Evolutionary conservation across 1,140 invertebrate genomes (phyloP).

Genomic region (Drosophila suzukii): DNA sequence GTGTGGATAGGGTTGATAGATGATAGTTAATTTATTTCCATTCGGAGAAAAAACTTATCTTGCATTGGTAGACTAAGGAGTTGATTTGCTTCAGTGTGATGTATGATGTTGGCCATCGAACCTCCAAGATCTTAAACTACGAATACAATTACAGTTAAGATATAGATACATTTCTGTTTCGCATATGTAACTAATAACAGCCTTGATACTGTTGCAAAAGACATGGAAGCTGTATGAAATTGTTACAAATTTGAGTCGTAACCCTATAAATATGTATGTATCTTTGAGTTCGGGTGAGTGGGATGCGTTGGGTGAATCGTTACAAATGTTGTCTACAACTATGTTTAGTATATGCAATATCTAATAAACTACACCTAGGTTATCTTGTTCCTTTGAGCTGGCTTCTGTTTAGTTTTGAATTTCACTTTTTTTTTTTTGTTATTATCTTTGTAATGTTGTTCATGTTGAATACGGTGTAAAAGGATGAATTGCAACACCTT

Average conservation of each 20-base stretch:
- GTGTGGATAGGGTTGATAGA: constrained; percentile 26
- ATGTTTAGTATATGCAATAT: constrained; percentile 49
- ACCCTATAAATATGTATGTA: constrained; percentile 33
- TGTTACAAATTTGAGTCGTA: constrained; percentile 62
- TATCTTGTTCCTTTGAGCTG: constrained; percentile 72
- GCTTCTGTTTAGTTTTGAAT: constrained; percentile 14
- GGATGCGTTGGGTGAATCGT: constrained; percentile 46
- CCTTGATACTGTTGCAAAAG: constrained; percentile 80
- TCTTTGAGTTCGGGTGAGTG: constrained; percentile 30
- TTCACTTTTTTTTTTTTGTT: constrained; percentile 4
- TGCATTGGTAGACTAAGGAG: constrained; percentile 35
- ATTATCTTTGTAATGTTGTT: constrained; percentile 28
- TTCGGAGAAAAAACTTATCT: constrained; percentile 36
- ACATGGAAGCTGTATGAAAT: constrained; percentile 81
- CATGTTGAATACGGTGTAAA: constrained; percentile 36
- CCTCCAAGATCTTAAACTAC: constrained; percentile 37
- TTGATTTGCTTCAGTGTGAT: constrained; percentile 38
- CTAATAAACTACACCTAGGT: constrained; percentile 57
- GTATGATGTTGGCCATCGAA: constrained; percentile 38
- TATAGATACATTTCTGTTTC: constrained; percentile 59
- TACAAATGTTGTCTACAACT: constrained; percentile 42
- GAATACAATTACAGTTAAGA: constrained; percentile 39
- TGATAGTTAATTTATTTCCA: constrained; percentile 13
- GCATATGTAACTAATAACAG: constrained; percentile 78
- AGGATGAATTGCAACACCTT: constrained; percentile 33